Percentiles rank a stretch among this genome's conserved stretches.
These are phyloP conservation scores for Psilopsiagon aurifrons DNA, from an alignment of 2,113 vertebrate species.

Conservation along the genomic window DNA sequence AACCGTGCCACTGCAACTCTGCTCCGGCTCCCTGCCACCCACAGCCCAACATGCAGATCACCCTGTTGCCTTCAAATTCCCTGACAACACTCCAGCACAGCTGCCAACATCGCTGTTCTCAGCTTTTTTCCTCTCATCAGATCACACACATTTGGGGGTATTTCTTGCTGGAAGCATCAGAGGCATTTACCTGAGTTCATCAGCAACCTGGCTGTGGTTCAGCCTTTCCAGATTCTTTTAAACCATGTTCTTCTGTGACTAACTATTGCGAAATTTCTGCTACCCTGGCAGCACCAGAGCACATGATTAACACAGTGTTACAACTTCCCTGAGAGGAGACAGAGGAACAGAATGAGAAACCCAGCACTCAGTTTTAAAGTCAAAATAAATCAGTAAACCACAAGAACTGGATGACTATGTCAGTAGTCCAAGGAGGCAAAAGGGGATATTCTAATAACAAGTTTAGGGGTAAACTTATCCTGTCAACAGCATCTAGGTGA, in stretches of 20 bases:
- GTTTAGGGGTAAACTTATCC: not conserved
- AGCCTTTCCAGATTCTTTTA: not conserved
- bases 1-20: not conserved
- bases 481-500: not conserved
- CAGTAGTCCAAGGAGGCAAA: not conserved
- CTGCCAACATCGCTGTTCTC: not conserved
- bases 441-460: not conserved
- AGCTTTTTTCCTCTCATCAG: not conserved
- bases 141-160: not conserved
- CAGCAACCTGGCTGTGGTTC: slow-evolving; percentile 4
- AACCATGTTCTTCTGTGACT: not conserved
- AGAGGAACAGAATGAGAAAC: not conserved
- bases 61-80: not conserved
- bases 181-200: not conserved
- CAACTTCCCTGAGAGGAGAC: not conserved
- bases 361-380: not conserved
- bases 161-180: slow-evolving; percentile 31
- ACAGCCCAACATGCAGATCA: not conserved
- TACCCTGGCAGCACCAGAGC: slow-evolving; percentile 4
- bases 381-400: slow-evolving; percentile 4
- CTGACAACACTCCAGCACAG: not conserved
- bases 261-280: not conserved
- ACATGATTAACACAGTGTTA: not conserved
- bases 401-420: not conserved
- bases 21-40: not conserved